Evolutionary conservation across 2,113 vertebrate species (phyloP), one percentile per base, ranked within the genome.

Genomic region (Oenanthe oenanthe): DNA sequence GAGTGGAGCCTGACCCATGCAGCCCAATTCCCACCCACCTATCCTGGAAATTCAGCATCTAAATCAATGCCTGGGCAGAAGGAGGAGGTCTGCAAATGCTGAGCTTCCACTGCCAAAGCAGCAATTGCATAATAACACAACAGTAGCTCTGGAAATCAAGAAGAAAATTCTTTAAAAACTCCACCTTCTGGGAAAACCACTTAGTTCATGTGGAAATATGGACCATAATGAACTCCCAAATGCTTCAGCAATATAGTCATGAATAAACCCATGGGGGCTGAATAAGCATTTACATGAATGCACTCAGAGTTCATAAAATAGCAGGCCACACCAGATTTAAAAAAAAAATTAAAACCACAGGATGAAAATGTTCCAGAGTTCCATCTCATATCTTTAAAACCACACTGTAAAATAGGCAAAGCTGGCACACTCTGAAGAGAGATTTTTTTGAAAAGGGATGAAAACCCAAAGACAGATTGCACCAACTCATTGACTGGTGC

Each of bases 201-300:
- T 85, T 53, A 78, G 87, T 91, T 93, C 95, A 91, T 65, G 73
- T 91, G 89, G 77, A 93, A 92, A 76, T 83, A 87, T 57, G 61
- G 89, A 67, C 76, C 53, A 88, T 83, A 95, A 95, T 92, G 89
- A 96, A 95, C 87, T 76, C 84, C 81, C 84, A 89, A 91, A 92
- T 73, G 81, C 81, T 94, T 94, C 32, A 92, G 89, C 4, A 31
- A 85, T 84, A 79, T 2, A 95, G 87, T 87, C 50, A 95, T 72
- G 90, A 95, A 91, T 81, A 95, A 95, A 91, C 61, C 75, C 86
- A 78, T 16, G 77, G 89, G 89, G 73, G 78, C 91, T 94, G 87
- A 94, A 78, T 85, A 95, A 97, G 91, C 89, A 95, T 85, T 91
- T 95, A 87, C 70, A 91, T 74, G 95, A 95, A 89, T 34, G 51